Evolutionary conservation across 1,140 invertebrate species (phyloP).

Genomic region (Tribolium madens): DNA sequence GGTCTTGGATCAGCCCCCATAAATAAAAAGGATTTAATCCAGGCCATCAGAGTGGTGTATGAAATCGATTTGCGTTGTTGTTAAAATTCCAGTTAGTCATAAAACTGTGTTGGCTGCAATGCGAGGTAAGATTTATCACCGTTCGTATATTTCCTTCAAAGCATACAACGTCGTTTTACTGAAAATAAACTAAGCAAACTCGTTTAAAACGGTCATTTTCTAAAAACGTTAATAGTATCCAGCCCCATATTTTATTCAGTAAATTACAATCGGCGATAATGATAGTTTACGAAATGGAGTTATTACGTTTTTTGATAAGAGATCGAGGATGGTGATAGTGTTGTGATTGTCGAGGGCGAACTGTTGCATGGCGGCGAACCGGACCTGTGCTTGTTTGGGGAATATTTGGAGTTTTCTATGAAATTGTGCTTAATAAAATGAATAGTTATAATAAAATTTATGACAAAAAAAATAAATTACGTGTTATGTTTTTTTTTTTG

Average conservation of each 20-base stretch:
- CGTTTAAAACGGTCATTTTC: not conserved
- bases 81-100: not conserved
- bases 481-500: too few species aligned
- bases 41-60: not conserved
- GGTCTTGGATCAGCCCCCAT: not conserved
- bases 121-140: not conserved
- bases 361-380: not conserved
- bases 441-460: too few species aligned
- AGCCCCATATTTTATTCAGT: not conserved
- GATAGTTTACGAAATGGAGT: slow-evolving; percentile 1
- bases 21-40: not conserved
- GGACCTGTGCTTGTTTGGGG: not conserved
- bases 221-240: not conserved
- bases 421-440: too few species aligned
- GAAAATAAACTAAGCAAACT: slow-evolving; percentile 1
- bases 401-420: too few species aligned
- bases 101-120: slow-evolving; percentile 2
- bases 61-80: slow-evolving; percentile 4
- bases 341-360: not conserved
- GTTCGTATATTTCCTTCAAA: slow-evolving; percentile 1
- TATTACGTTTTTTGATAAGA: slow-evolving; percentile 1
- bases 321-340: not conserved
- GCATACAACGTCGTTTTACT: not conserved
- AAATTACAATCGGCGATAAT: slow-evolving; percentile 11
- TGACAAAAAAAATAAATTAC: too few species aligned